Percentiles rank a stretch among this genome's conserved stretches.
phyloP scores from a whole-genome alignment of 2,113 vertebrate species.

The Petromus typicus region DNA sequence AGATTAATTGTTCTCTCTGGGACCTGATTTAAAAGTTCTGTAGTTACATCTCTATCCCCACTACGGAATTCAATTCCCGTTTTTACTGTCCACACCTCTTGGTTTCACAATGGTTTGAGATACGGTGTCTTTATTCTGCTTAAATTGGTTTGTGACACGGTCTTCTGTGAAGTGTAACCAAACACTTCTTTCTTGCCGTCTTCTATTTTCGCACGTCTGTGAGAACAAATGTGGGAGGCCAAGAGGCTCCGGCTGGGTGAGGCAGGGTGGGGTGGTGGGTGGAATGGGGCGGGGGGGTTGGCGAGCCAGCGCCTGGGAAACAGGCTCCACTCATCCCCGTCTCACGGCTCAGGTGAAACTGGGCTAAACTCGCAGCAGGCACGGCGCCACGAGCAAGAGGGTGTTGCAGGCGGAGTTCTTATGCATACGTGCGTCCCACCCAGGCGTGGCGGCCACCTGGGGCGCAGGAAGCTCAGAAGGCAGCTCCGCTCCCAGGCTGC shows the following conservation, averaged over 20 bases:
- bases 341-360: constrained; percentile 61
- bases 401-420: constrained; percentile 17
- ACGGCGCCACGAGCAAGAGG: constrained; percentile 38
- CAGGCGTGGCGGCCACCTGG: constrained; percentile 61
- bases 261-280: not conserved
- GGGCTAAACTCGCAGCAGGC: constrained; percentile 53
- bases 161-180: constrained; percentile 60
- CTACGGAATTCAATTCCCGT: not conserved
- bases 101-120: constrained; percentile 5
- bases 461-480: constrained; percentile 19
- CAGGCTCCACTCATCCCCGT: constrained; percentile 42
- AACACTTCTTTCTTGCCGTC: constrained; percentile 33
- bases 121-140: constrained; percentile 5
- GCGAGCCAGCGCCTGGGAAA: constrained; percentile 29
- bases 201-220: constrained; percentile 53
- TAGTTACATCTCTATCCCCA: not conserved
- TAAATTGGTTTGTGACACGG: not conserved
- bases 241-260: not conserved
- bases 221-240: constrained; percentile 56
- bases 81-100: constrained; percentile 25
- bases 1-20: not conserved
- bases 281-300: not conserved
- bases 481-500: not conserved
- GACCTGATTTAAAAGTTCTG: not conserved
- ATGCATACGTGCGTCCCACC: constrained; percentile 36